These are phyloP conservation scores for Synergus itoensis DNA, from an alignment of 2,888 invertebrate genomes.

Conservation along the genomic window DNA sequence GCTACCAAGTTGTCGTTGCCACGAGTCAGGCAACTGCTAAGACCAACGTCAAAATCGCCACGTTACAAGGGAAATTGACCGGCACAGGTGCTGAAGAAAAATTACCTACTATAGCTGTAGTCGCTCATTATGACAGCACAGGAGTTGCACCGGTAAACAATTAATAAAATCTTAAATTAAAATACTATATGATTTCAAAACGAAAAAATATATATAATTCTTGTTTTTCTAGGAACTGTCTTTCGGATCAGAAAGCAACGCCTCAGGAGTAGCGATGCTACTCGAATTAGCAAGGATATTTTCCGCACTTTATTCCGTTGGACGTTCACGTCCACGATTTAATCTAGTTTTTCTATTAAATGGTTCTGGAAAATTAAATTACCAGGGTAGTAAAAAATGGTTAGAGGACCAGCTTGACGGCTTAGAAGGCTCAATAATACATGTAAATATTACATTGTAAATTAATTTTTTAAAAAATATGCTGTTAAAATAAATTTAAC, in stretches of 20 bases:
- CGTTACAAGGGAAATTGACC: slow-evolving; percentile 90
- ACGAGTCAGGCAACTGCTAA: slow-evolving; percentile 85
- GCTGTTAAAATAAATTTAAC: not conserved
- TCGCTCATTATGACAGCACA: slow-evolving; percentile 95
- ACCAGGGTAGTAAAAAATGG: slow-evolving; percentile 97
- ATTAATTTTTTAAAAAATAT: not conserved
- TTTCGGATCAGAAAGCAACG: slow-evolving; percentile 95
- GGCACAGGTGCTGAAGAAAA: slow-evolving; percentile 86
- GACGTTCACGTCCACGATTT: slow-evolving; percentile 86
- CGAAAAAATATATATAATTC: not conserved
- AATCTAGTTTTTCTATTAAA: slow-evolving; percentile 93
- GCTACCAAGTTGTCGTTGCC: slow-evolving; percentile 94
- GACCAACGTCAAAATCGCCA: slow-evolving; percentile 90
- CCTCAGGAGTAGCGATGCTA: slow-evolving; percentile 92
- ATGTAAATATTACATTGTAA: slow-evolving; percentile 79
- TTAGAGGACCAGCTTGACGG: slow-evolving; percentile 94
- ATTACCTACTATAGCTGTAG: slow-evolving; percentile 92
- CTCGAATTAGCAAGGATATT: slow-evolving; percentile 93
- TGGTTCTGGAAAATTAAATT: slow-evolving; percentile 96
- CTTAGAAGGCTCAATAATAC: slow-evolving; percentile 84
- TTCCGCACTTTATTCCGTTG: slow-evolving; percentile 89
- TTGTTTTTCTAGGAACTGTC: slow-evolving; percentile 86
- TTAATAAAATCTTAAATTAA: not conserved
- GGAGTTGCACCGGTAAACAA: slow-evolving; percentile 91
- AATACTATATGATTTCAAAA: not conserved